These are phyloP conservation scores for Phylloscopus collybita DNA, from an alignment of 2,797 vertebrate species.

Conservation along the genomic window DNA sequence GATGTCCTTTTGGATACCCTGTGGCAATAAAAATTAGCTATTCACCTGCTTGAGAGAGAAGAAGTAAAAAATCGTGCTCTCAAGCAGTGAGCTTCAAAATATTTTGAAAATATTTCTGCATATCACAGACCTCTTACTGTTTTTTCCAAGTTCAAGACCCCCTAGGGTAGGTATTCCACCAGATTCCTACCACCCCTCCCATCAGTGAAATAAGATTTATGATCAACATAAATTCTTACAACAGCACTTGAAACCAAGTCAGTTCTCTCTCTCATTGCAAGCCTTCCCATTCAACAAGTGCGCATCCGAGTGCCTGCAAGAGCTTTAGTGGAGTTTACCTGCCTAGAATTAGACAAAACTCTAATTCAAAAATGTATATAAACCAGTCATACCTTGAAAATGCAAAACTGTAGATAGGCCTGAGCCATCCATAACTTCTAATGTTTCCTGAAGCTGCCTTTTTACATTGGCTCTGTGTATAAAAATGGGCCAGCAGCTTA, in stretches of 20 bases:
- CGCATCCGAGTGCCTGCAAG: rapidly evolving
- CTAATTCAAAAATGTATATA: neutral
- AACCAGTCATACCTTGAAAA: neutral
- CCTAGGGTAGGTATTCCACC: neutral
- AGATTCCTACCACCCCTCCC: neutral
- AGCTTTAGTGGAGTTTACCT: neutral
- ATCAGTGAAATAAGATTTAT: neutral
- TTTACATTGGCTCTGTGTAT: neutral
- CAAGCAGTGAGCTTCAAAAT: neutral
- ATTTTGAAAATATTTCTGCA: neutral
- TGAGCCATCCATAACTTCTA: neutral
- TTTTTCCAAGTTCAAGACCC: neutral
- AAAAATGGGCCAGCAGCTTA: neutral
- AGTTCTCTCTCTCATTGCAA: neutral
- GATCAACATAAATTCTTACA: neutral
- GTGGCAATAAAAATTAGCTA: neutral
- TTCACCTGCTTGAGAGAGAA: neutral
- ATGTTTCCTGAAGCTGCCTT: neutral
- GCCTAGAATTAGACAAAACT: neutral
- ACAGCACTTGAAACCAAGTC: neutral
- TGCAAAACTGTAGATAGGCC: neutral
- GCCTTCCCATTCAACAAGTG: neutral
- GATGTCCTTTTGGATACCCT: neutral
- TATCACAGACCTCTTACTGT: neutral
- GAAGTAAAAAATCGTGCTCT: neutral